Conservation (phyloP, 2,113 vertebrate species). For the Cyprinus carpio region DNA sequence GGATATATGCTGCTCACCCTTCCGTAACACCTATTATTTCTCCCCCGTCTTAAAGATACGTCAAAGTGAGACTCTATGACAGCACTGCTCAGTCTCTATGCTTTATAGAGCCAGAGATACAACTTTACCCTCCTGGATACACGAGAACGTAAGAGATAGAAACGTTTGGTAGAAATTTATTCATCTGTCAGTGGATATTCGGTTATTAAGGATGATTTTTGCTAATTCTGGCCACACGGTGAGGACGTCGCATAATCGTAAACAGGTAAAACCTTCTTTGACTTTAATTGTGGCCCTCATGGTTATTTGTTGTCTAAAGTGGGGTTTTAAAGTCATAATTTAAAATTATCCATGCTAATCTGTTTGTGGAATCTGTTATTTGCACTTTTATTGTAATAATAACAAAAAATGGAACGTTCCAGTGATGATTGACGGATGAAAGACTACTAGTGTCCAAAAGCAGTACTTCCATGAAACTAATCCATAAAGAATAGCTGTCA, state of each 20-base stretch:
- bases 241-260: conserved; percentile 82
- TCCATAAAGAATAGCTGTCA: conserved; percentile 31
- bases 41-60: conserved; percentile 51
- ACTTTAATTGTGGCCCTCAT: neutral
- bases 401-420: neutral
- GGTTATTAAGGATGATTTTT: conserved; percentile 85
- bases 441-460: neutral
- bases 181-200: conserved; percentile 44
- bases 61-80: conserved; percentile 36
- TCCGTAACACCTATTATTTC: conserved; percentile 53
- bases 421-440: neutral
- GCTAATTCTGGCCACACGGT: conserved; percentile 82
- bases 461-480: conserved; percentile 10
- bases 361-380: neutral
- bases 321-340: neutral
- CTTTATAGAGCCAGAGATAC: conserved; percentile 51
- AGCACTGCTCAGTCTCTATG: conserved; percentile 51
- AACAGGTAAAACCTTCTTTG: conserved; percentile 79
- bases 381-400: neutral
- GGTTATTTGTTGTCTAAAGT: neutral
- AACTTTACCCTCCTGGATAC: conserved; percentile 67
- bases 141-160: conserved; percentile 49
- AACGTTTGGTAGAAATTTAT: conserved; percentile 52
- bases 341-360: neutral
- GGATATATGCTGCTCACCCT: conserved; percentile 56